phyloP scores from a whole-genome alignment of 1,140 invertebrate genomes.

The Drosophila willistoni region DNA sequence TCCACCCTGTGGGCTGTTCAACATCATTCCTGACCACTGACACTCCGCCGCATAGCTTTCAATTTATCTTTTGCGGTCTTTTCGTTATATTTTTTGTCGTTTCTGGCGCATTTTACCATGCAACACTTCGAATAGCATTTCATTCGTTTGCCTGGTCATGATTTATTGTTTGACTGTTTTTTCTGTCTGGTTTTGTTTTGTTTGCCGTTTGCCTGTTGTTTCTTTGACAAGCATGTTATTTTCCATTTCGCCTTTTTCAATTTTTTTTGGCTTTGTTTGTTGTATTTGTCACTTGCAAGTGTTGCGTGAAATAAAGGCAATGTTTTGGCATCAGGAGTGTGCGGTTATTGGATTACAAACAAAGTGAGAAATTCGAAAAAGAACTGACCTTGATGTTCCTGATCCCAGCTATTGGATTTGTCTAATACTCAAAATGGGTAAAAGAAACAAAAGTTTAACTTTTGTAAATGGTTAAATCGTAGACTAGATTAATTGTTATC shows the following conservation, averaged over 20 bases:
- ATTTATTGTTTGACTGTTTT: constrained; percentile 17
- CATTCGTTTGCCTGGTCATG: constrained; percentile 20
- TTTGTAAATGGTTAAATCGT: no score
- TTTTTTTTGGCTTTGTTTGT: background rate
- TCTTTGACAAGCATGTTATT: constrained; percentile 14
- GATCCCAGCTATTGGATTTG: background rate
- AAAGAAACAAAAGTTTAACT: background rate
- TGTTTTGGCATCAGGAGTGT: constrained; percentile 5
- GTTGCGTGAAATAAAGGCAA: constrained; percentile 11
- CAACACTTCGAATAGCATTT: constrained; percentile 5
- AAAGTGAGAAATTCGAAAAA: background rate
- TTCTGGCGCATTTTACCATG: constrained; percentile 22
- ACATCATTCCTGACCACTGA: constrained; percentile 9
- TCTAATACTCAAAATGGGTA: background rate
- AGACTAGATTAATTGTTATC: no score
- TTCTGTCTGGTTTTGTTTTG: constrained; percentile 13
- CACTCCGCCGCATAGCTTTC: constrained; percentile 8
- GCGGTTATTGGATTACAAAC: constrained; percentile 10
- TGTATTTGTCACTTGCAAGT: constrained; percentile 10
- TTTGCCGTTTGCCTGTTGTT: background rate
- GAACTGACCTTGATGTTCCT: background rate
- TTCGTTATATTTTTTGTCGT: constrained; percentile 11
- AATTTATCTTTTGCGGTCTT: constrained; percentile 14
- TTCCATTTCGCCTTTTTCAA: background rate
- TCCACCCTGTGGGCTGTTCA: background rate